Evolutionary conservation across 2,113 vertebrate genomes (phyloP).

Genomic region (Upupa epops): DNA sequence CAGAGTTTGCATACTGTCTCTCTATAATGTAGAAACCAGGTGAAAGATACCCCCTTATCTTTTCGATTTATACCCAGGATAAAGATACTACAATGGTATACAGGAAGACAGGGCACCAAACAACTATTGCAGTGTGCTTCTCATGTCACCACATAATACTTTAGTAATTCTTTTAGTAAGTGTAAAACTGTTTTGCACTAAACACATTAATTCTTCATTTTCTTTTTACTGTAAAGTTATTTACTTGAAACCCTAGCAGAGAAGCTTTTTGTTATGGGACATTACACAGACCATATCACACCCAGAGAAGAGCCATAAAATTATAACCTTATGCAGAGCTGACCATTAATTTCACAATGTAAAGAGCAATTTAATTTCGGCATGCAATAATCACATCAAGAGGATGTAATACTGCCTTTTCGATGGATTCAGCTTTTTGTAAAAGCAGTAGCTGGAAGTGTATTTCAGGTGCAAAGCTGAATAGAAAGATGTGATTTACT

Average conservation of each 20-base stretch:
- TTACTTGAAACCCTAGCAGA: not conserved
- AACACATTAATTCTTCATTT: not conserved
- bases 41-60: not conserved
- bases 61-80: not conserved
- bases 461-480: not conserved
- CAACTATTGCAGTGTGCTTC: not conserved
- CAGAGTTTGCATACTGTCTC: not conserved
- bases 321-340: not conserved
- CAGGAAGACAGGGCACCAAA: not conserved
- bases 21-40: not conserved
- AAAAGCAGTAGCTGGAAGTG: not conserved
- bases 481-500: not conserved
- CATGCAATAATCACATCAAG: not conserved
- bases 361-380: not conserved
- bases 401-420: not conserved
- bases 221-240: not conserved
- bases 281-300: not conserved
- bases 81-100: not conserved
- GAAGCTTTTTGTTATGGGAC: not conserved
- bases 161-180: not conserved
- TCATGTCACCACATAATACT: not conserved
- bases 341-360: not conserved
- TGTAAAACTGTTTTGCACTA: not conserved
- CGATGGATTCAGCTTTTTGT: not conserved
- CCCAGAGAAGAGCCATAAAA: not conserved